phyloP scores from a whole-genome alignment of 2,888 invertebrate genomes.

The Pterostichus niger region DNA sequence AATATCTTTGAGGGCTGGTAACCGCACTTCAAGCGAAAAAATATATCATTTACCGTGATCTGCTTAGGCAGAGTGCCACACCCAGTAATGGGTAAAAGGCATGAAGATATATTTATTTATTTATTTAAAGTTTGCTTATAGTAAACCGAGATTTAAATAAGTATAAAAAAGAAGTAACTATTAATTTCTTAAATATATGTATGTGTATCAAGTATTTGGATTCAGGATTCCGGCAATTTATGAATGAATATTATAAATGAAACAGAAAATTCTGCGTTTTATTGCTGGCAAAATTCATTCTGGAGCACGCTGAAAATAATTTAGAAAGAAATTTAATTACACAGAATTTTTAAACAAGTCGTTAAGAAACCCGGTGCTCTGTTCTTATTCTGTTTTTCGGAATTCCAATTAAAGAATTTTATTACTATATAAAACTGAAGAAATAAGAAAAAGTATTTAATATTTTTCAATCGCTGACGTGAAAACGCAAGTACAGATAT shows the following conservation, averaged over 20 bases:
- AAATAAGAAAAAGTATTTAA: slow-evolving; percentile 74
- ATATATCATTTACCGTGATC: too few relatives aligned
- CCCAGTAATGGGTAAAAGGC: too few relatives aligned
- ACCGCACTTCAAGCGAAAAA: too few relatives aligned
- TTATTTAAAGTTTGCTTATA: too few relatives aligned
- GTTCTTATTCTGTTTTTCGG: slow-evolving; percentile 63
- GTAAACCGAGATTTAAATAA: too few relatives aligned
- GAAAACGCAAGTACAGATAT: slow-evolving; percentile 77
- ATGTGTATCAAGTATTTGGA: too few relatives aligned
- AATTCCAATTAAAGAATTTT: slow-evolving; percentile 74
- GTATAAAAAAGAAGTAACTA: too few relatives aligned
- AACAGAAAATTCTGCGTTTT: slow-evolving; percentile 6
- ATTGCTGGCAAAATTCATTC: slow-evolving; percentile 32
- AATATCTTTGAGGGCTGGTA: too few relatives aligned
- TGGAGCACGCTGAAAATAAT: slow-evolving; percentile 26
- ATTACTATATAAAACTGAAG: slow-evolving; percentile 71
- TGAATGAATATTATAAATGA: slow-evolving; percentile 26
- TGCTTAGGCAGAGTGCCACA: too few relatives aligned
- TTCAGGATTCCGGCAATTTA: background rate
- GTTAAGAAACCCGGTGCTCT: slow-evolving; percentile 51
- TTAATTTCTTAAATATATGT: too few relatives aligned
- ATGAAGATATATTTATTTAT: too few relatives aligned
- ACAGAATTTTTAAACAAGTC: slow-evolving; percentile 49
- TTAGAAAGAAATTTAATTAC: slow-evolving; percentile 54
- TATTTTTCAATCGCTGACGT: slow-evolving; percentile 76